These are phyloP conservation scores for Hiodon alosoides DNA, from an alignment of 2,113 vertebrate genomes.

Conservation along the genomic window DNA sequence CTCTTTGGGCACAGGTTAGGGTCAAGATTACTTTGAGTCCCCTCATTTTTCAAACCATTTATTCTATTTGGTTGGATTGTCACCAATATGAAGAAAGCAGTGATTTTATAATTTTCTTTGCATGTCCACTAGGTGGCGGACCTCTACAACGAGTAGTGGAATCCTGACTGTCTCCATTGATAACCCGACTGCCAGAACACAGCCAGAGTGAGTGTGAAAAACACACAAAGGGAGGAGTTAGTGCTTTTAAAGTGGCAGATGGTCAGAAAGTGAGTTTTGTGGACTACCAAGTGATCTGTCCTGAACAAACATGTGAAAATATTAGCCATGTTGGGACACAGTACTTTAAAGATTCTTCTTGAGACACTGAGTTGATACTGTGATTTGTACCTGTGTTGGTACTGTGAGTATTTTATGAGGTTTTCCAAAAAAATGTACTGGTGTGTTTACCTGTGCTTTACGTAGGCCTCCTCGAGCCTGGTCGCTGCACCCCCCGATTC, in stretches of 20 bases:
- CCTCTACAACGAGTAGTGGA: slow-evolving; percentile 75
- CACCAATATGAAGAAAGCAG: too few species aligned
- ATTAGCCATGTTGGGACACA: too few species aligned
- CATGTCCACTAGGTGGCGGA: slow-evolving; percentile 76
- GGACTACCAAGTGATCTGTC: background rate
- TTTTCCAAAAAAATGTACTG: background rate
- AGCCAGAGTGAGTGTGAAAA: slow-evolving; percentile 69
- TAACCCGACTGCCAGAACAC: slow-evolving; percentile 83
- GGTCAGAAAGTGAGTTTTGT: background rate
- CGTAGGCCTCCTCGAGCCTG: slow-evolving; percentile 76
- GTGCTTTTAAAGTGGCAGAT: too few species aligned
- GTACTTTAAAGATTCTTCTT: too few species aligned
- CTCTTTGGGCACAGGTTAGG: too few species aligned
- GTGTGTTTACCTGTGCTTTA: slow-evolving; percentile 3
- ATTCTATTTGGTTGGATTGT: too few species aligned
- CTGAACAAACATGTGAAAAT: background rate
- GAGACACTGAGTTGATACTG: too few species aligned
- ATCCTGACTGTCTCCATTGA: slow-evolving; percentile 91
- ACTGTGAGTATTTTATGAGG: background rate
- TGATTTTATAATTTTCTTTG: background rate
- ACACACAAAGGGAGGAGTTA: background rate
- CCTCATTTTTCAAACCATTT: too few species aligned
- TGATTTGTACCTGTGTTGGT: too few species aligned
- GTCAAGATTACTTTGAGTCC: too few species aligned
- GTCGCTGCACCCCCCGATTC: slow-evolving; percentile 67